Percentiles rank a stretch among this genome's conserved stretches.
Conservation (phyloP, 2,113 vertebrate genomes). For the Neolamprologus hecqui region DNA sequence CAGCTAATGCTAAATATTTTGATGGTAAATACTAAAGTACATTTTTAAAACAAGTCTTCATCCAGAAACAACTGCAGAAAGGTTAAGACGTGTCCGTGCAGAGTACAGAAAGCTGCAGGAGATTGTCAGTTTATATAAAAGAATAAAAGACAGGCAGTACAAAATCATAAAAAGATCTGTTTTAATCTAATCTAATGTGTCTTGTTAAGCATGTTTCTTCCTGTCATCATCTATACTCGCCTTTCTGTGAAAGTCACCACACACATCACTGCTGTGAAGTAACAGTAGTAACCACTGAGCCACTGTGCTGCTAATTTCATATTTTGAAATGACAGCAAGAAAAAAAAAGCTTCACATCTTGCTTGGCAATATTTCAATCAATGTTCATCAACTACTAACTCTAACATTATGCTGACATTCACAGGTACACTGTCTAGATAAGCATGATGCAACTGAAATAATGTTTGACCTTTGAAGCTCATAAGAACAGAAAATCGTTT, state of each 20-base stretch:
- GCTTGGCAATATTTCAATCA: background rate
- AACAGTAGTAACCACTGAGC: background rate
- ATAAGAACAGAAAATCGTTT: background rate
- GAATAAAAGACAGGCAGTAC: background rate
- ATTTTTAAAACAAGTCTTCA: background rate
- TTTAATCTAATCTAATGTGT: background rate
- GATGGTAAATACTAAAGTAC: background rate
- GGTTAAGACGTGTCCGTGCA: background rate
- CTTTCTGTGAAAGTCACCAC: background rate
- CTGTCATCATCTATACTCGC: background rate
- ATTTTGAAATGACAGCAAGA: background rate
- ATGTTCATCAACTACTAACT: background rate
- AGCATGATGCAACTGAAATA: background rate
- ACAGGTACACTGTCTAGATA: background rate
- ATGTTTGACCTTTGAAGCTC: constrained; percentile 36
- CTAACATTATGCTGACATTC: background rate
- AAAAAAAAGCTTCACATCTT: background rate
- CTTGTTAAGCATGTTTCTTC: background rate
- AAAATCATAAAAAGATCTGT: background rate
- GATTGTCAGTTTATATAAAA: background rate
- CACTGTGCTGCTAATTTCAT: background rate
- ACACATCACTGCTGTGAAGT: background rate
- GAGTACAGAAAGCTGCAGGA: background rate
- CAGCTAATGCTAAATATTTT: background rate
- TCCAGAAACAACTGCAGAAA: background rate